A percentile compares a stretch with the other conserved stretches of the same genome.
These are phyloP conservation scores for Vultur gryphus DNA, from an alignment of 2,797 vertebrate species.

Conservation along the genomic window DNA sequence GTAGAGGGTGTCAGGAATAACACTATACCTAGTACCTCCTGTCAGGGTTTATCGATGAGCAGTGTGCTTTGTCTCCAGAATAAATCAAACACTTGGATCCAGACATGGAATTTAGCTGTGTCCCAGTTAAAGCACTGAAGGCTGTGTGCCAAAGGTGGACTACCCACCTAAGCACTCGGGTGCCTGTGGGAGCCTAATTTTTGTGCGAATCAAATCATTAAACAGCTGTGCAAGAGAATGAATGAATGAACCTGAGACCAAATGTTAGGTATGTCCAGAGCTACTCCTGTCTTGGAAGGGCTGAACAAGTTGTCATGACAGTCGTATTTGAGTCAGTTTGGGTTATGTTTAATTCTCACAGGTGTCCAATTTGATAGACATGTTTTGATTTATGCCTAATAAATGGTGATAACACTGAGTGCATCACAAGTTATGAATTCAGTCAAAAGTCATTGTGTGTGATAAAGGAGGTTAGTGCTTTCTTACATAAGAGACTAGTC, in stretches of 20 bases:
- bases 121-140: not conserved
- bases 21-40: not conserved
- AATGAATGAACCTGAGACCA: not conserved
- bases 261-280: not conserved
- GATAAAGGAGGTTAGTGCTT: not conserved
- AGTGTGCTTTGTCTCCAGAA: not conserved
- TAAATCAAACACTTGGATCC: not conserved
- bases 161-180: not conserved
- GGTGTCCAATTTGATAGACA: not conserved
- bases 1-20: conserved; percentile 8
- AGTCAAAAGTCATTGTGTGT: not conserved
- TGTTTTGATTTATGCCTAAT: not conserved
- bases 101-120: not conserved
- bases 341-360: not conserved
- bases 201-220: not conserved
- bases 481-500: not conserved
- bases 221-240: not conserved
- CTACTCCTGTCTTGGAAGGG: not conserved
- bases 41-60: not conserved
- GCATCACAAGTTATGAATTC: not conserved
- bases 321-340: not conserved
- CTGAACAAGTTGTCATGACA: not conserved
- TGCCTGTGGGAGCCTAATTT: not conserved
- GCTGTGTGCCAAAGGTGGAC: not conserved
- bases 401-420: not conserved